phyloP scores from a whole-genome alignment of 2,113 vertebrate genomes.

The Stigmatopora nigra region DNA sequence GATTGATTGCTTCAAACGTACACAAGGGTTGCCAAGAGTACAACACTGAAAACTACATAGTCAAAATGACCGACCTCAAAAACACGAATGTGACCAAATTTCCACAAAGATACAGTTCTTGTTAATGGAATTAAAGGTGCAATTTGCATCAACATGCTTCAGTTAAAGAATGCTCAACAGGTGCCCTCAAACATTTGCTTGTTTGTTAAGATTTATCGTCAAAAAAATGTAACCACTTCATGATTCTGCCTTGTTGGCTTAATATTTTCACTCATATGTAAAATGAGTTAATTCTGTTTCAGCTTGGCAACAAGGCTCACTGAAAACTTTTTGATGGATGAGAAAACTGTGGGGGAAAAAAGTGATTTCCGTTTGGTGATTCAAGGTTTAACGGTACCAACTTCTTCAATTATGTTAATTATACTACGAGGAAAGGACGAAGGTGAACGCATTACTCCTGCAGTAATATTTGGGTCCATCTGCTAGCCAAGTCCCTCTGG shows the following conservation, averaged over 20 bases:
- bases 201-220: neutral
- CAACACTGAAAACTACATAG: neutral
- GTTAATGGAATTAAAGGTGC: neutral
- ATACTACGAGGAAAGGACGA: slow-evolving; percentile 4
- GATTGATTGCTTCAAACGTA: neutral
- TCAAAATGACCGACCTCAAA: neutral
- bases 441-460: slow-evolving; percentile 29
- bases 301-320: neutral
- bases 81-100: neutral
- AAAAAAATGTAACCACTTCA: too few relatives aligned
- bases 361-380: too few relatives aligned
- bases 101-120: neutral
- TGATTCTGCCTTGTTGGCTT: too few relatives aligned
- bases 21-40: neutral
- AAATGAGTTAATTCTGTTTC: too few relatives aligned
- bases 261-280: too few relatives aligned
- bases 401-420: neutral
- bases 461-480: slow-evolving; percentile 30
- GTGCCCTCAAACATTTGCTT: neutral
- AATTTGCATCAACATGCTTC: neutral
- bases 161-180: neutral
- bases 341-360: neutral
- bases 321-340: neutral
- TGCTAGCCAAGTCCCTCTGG: slow-evolving; percentile 19
- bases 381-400: neutral